phyloP scores from a whole-genome alignment of 2,113 vertebrate species.

The Delphinapterus leucas region DNA sequence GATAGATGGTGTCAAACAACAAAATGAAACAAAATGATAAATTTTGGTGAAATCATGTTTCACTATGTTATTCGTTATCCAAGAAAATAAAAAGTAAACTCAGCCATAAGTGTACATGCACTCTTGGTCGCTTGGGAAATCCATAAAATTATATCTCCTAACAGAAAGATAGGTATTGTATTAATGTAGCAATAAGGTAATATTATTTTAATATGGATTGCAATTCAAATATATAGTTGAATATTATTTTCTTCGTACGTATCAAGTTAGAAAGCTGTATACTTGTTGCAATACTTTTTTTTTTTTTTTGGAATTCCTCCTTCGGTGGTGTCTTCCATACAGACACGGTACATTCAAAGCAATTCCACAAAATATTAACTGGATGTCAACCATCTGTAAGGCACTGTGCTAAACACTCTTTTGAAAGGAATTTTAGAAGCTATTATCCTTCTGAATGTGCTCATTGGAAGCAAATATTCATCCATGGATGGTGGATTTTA shows the following conservation, averaged over 20 bases:
- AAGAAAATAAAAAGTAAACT: conserved; percentile 28
- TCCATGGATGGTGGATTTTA: conserved; percentile 64
- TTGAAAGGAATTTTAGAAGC: conserved; percentile 41
- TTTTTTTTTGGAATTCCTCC: background rate
- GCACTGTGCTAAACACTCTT: background rate
- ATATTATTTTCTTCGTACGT: background rate
- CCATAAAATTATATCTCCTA: background rate
- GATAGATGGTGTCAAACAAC: background rate
- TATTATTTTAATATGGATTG: background rate
- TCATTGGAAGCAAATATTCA: conserved; percentile 51
- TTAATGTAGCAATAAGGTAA: background rate
- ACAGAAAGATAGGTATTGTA: background rate
- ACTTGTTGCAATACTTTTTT: background rate
- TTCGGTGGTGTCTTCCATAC: background rate
- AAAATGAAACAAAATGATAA: background rate
- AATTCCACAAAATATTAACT: conserved; percentile 43
- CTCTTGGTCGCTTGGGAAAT: background rate
- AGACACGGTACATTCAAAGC: background rate
- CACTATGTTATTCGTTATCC: background rate
- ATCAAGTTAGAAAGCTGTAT: background rate
- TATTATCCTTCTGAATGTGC: conserved; percentile 65
- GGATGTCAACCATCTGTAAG: conserved; percentile 40
- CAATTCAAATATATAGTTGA: background rate
- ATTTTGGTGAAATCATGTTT: background rate
- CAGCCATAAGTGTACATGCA: background rate